Evolutionary conservation across 2,888 invertebrate genomes (phyloP).

Genomic region (Phalangium opilio): DNA sequence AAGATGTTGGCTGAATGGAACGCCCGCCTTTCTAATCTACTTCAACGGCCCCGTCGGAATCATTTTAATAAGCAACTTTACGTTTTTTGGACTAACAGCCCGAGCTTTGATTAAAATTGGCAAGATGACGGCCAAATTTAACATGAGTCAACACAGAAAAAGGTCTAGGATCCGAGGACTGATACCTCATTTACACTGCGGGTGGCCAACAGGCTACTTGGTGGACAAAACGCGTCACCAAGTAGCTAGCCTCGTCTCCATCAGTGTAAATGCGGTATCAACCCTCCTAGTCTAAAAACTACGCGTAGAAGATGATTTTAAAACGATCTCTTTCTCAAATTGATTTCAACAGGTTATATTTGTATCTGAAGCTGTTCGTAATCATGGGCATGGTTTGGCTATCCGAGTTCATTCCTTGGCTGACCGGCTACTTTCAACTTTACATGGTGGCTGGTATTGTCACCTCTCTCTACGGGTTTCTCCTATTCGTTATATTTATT

Average conservation of each 20-base stretch:
- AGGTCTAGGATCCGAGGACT: constrained; percentile 6
- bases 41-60: constrained; percentile 18
- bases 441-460: constrained; percentile 19
- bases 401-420: constrained; percentile 21
- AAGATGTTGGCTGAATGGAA: constrained; percentile 18
- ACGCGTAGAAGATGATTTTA: no score
- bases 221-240: no score
- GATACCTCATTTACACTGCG: background rate
- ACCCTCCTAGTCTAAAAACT: no score
- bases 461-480: constrained; percentile 21
- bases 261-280: no score
- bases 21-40: constrained; percentile 15
- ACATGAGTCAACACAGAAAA: constrained; percentile 13
- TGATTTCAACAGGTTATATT: constrained; percentile 20
- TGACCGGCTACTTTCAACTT: constrained; percentile 17
- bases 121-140: constrained; percentile 10
- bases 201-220: background rate
- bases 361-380: constrained; percentile 20
- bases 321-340: no score
- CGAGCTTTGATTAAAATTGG: constrained; percentile 11
- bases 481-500: constrained; percentile 28
- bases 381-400: constrained; percentile 23
- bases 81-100: constrained; percentile 15
- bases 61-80: constrained; percentile 11
- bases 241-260: no score